Evolutionary conservation across 2,113 vertebrate species (phyloP).

Genomic region (Cyphomyrus discorhynchus): DNA sequence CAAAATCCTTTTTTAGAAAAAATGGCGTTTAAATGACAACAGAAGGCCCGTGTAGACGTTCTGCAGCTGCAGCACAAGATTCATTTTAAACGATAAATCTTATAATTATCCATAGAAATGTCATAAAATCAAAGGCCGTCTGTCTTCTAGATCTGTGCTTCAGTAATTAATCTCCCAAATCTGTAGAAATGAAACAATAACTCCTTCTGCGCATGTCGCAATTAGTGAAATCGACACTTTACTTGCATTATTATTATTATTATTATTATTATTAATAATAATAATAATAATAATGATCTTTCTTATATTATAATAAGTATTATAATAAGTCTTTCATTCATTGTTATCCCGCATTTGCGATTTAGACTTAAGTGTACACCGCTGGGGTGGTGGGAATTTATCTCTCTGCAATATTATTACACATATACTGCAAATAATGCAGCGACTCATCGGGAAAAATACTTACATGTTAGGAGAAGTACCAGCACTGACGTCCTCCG

Average conservation of each 20-base stretch:
- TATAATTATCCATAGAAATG: not conserved
- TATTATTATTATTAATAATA: no score
- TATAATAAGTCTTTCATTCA: not conserved
- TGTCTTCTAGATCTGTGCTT: not conserved
- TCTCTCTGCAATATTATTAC: not conserved
- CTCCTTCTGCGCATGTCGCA: not conserved
- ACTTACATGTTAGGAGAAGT: slow-evolving; percentile 72
- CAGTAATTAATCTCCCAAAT: not conserved
- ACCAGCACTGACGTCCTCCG: slow-evolving; percentile 75
- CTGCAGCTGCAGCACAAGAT: not conserved
- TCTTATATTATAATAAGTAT: no score
- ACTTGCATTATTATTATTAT: not conserved
- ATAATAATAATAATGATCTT: no score
- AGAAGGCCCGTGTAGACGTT: not conserved
- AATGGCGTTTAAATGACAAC: not conserved
- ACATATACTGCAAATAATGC: not conserved
- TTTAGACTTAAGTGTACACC: not conserved
- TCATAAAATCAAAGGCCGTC: not conserved
- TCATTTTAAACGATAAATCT: not conserved
- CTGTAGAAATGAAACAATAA: not conserved
- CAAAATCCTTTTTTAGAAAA: not conserved
- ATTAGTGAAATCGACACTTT: not conserved
- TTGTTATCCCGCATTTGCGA: not conserved
- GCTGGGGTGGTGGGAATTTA: not conserved
- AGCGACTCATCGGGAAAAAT: not conserved